phyloP scores from a whole-genome alignment of 1,140 invertebrate species.

The Lepidotrigona ventralis region DNA sequence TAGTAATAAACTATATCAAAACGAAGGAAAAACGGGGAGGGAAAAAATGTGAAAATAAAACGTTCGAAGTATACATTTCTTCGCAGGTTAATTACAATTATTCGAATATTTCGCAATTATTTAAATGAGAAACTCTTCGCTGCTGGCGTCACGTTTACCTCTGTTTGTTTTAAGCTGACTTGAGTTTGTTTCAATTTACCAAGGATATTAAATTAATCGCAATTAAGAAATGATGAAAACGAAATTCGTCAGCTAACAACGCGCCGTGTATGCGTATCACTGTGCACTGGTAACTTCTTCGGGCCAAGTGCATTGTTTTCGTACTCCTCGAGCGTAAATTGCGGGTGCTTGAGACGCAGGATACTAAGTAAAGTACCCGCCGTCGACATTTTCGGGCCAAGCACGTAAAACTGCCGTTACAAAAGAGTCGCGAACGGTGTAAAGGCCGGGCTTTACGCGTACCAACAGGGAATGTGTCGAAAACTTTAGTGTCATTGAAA shows the following conservation, averaged over 20 bases:
- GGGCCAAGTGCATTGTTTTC: conserved; percentile 46
- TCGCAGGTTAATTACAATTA: neutral
- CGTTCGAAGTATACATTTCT: neutral
- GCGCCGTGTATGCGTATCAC: conserved; percentile 3
- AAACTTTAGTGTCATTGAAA: conserved; percentile 49
- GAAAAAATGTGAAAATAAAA: neutral
- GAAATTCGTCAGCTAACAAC: neutral
- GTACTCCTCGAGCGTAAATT: conserved; percentile 50
- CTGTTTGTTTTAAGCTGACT: neutral
- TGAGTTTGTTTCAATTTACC: neutral
- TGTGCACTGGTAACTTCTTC: neutral
- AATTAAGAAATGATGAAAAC: neutral
- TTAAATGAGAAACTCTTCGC: neutral
- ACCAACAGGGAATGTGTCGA: neutral
- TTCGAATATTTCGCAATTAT: neutral
- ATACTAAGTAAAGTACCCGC: conserved; percentile 41
- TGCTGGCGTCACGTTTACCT: neutral
- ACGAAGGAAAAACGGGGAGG: neutral
- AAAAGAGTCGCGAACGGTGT: conserved; percentile 53
- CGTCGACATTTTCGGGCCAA: conserved; percentile 47
- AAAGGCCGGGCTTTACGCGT: conserved; percentile 34
- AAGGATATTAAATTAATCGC: neutral
- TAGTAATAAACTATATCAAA: neutral
- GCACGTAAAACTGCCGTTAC: conserved; percentile 47
- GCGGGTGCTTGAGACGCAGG: conserved; percentile 39